Base-by-base conservation (phyloP, 1,140 invertebrate genomes). In the Cyphomyrmex costatus region DNA sequence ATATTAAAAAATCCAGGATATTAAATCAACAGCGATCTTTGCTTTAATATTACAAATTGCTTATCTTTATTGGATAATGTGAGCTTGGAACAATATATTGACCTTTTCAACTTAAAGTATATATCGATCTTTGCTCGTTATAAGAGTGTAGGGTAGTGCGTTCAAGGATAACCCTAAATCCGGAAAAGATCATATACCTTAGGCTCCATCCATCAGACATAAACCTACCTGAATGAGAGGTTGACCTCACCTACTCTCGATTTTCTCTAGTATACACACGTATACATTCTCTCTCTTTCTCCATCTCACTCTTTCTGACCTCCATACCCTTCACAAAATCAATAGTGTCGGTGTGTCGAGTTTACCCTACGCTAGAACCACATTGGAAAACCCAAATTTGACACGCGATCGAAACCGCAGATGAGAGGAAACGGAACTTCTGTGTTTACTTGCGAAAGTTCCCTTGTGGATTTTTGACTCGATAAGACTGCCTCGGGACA, bases 241-340 rank as follows among this genome's bases (percentile, higher is more conserved):
- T 92, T 93, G 91, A 93, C 89, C 90, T 93, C 89, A 88, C 89
- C 89, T 89, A 91, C 80, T 88, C 85, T 91, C 89, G 85, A 91
- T 90, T 87, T 91, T 91, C 86, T 68, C 30, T 56, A n/a, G 56
- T 30, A 30, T 14, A 14, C 6, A 70, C 42, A 49, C 46, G 51
- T 3, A 70, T 12, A 65, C 30, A 63, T 0, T 80, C 46, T 80
- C 19, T 68, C 8, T 79, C 33, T 33, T 49, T 73, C 46, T 58
- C 68, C 21, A 10, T 58, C 16, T 61, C 58, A 19, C 58, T 70
- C 30, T 61, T 73, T 85, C 63, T 66, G 30, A 33, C 19, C 68
- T 65, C 27, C 16, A n/a, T 86, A 36, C 58, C 66, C 65, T 70
- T 90, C 65, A 68, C 74, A 88, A 92, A 93, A 94, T 94, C 93